Percentiles rank a stretch among this genome's conserved stretches.
Conservation (phyloP, 2,797 vertebrate species). For the Erethizon dorsatum region DNA sequence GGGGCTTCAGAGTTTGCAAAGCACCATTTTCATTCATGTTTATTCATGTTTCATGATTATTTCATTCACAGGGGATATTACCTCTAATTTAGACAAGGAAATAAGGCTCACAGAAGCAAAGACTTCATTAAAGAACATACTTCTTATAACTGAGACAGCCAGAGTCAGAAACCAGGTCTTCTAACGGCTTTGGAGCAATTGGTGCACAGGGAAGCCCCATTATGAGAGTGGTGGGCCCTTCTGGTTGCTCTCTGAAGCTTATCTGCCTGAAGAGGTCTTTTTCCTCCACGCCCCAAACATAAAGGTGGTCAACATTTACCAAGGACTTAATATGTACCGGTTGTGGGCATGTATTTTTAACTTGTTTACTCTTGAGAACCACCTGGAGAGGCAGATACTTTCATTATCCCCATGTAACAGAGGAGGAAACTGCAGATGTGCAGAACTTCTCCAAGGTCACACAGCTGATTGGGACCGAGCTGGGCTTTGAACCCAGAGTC, state of each 20-base stretch:
- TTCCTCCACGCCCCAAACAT: background rate
- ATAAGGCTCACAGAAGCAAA: background rate
- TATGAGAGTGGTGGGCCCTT: background rate
- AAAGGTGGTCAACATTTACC: background rate
- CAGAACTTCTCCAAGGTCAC: background rate
- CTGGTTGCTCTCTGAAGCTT: background rate
- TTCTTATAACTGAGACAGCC: background rate
- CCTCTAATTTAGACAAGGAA: background rate
- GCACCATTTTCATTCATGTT: background rate
- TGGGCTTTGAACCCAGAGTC: background rate
- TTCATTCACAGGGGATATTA: background rate
- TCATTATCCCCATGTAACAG: background rate
- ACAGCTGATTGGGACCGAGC: background rate
- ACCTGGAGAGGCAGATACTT: background rate
- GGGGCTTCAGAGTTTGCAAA: background rate
- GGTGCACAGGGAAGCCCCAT: background rate
- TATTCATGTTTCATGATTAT: background rate
- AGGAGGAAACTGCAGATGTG: background rate
- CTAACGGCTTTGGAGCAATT: background rate
- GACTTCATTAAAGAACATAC: background rate
- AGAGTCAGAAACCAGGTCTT: background rate
- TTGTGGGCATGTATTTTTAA: background rate
- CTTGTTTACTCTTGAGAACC: background rate
- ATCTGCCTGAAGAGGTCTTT: background rate
- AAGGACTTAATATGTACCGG: background rate